phyloP scores from a whole-genome alignment of 2,797 vertebrate species.

The Tapirus indicus region DNA sequence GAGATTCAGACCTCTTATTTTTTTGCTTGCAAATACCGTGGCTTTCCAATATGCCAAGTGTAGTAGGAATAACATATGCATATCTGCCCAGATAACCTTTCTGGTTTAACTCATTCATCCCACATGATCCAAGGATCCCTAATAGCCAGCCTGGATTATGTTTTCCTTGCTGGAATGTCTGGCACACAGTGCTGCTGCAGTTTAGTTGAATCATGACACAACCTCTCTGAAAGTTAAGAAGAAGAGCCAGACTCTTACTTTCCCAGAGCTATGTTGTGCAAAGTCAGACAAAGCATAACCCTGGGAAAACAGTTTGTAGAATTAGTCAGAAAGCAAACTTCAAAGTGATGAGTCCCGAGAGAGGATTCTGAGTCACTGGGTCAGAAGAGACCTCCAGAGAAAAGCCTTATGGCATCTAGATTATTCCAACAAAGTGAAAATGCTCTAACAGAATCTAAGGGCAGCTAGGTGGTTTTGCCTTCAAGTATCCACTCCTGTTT shows the following conservation, averaged over 20 bases:
- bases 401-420: neutral
- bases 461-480: neutral
- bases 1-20: neutral
- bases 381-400: slow-evolving; percentile 7
- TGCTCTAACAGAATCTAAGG: neutral
- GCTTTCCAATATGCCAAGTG: neutral
- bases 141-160: neutral
- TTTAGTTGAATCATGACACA: neutral
- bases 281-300: neutral
- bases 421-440: slow-evolving; percentile 19
- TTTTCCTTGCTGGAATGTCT: neutral
- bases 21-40: neutral
- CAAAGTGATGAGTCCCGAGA: neutral
- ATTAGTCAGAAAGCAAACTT: slow-evolving; percentile 8
- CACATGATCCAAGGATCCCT: neutral
- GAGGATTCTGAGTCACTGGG: neutral
- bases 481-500: neutral
- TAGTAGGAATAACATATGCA: neutral
- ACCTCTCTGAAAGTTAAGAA: neutral
- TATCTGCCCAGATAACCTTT: neutral
- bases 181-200: neutral
- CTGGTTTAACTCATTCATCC: neutral
- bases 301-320: neutral
- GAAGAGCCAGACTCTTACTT: neutral
- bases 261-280: neutral